Conservation (phyloP, 2,888 invertebrate species). For the Dynastes grantii region DNA sequence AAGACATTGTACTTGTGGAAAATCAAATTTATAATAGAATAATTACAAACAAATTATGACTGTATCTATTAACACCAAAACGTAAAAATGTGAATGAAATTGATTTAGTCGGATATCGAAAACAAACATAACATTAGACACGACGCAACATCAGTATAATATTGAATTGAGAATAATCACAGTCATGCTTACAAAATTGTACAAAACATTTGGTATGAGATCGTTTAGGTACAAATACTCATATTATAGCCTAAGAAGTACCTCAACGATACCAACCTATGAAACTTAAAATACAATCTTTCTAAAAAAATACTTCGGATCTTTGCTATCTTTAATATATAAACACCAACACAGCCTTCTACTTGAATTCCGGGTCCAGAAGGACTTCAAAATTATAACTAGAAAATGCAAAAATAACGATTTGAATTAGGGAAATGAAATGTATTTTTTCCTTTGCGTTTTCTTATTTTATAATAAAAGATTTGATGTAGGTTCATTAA, state of each 20-base stretch:
- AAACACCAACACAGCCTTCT: conserved; percentile 50
- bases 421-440: background rate
- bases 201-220: conserved; percentile 27
- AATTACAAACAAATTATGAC: conserved; percentile 26
- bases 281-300: conserved; percentile 43
- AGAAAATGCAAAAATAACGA: conserved; percentile 10
- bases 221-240: conserved; percentile 12
- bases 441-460: background rate
- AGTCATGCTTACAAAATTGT: conserved; percentile 61
- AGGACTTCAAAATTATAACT: conserved; percentile 25
- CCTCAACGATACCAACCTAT: conserved; percentile 20
- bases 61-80: conserved; percentile 12
- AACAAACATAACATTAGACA: conserved; percentile 13
- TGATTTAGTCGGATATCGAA: background rate
- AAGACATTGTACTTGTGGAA: conserved; percentile 32
- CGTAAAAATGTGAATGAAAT: conserved; percentile 9
- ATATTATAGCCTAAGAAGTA: background rate
- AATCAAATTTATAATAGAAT: conserved; percentile 39
- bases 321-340: conserved; percentile 38
- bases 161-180: conserved; percentile 59
- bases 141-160: conserved; percentile 14
- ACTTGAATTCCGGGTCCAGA: conserved; percentile 45
- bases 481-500: background rate
- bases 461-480: background rate
- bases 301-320: conserved; percentile 45